Conservation (phyloP, 2,113 vertebrate species). For the Cinclus cinclus region DNA sequence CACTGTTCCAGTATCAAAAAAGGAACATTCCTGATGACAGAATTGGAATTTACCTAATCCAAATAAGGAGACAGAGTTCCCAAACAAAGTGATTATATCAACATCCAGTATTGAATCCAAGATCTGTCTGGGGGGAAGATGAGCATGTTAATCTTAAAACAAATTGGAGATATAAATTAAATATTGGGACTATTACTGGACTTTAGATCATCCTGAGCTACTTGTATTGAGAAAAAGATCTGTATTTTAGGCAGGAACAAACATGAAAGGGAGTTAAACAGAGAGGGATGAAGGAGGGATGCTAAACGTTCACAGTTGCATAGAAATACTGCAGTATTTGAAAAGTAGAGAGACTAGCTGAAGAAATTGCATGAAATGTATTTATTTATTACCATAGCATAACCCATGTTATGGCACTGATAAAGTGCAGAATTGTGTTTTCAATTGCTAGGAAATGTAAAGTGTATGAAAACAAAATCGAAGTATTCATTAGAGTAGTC, state of each 20-base stretch:
- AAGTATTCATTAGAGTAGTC: background rate
- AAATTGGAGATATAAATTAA: background rate
- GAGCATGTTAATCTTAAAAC: background rate
- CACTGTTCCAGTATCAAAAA: background rate
- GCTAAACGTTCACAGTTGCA: background rate
- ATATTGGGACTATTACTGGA: background rate
- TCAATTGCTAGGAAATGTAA: background rate
- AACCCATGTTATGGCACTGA: background rate
- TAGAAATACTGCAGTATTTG: background rate
- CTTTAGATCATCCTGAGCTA: background rate
- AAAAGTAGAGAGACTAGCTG: background rate
- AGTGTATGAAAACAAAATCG: background rate
- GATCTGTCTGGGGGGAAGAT: background rate
- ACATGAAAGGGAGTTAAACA: background rate
- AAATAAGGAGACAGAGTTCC: background rate
- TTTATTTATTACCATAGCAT: background rate
- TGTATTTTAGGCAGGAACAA: background rate
- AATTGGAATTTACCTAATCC: background rate
- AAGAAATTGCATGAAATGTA: background rate
- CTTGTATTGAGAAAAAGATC: background rate
- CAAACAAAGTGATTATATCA: background rate
- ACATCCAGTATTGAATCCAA: background rate
- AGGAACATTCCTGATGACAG: background rate
- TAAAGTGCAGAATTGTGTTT: background rate
- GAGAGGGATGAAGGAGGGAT: background rate